Conservation (phyloP, 2,113 vertebrate genomes). For the Cochlearius cochlearius region DNA sequence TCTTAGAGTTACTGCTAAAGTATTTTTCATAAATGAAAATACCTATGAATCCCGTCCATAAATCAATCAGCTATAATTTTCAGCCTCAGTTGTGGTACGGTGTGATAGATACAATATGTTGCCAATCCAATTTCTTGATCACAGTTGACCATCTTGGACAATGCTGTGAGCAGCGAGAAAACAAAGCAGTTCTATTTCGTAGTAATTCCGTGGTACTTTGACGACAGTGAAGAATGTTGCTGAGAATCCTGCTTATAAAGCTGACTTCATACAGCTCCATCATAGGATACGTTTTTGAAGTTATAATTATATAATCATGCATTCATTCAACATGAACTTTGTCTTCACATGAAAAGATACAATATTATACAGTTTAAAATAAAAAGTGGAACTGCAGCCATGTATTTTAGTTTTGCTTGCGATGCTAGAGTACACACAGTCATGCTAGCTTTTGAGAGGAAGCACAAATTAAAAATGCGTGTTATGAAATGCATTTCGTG, state of each 20-base stretch:
- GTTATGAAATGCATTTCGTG: constrained; percentile 8
- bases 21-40: not conserved
- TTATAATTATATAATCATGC: constrained; percentile 10
- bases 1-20: not conserved
- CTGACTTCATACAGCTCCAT: not conserved
- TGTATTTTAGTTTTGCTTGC: constrained; percentile 6
- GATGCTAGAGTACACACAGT: not conserved
- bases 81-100: not conserved
- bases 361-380: not conserved
- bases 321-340: constrained; percentile 36
- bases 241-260: not conserved
- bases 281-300: not conserved
- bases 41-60: not conserved
- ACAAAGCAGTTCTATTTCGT: constrained; percentile 2
- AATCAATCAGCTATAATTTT: constrained; percentile 10
- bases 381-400: not conserved
- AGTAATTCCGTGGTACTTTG: not conserved
- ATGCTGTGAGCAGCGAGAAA: not conserved
- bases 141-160: not conserved
- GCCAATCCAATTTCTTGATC: not conserved
- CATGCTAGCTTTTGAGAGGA: not conserved
- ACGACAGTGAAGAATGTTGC: not conserved
- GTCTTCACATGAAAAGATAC: not conserved
- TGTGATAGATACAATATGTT: not conserved
- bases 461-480: not conserved